phyloP scores from a whole-genome alignment of 2,797 vertebrate species.

The Onychomys arenicola region DNA sequence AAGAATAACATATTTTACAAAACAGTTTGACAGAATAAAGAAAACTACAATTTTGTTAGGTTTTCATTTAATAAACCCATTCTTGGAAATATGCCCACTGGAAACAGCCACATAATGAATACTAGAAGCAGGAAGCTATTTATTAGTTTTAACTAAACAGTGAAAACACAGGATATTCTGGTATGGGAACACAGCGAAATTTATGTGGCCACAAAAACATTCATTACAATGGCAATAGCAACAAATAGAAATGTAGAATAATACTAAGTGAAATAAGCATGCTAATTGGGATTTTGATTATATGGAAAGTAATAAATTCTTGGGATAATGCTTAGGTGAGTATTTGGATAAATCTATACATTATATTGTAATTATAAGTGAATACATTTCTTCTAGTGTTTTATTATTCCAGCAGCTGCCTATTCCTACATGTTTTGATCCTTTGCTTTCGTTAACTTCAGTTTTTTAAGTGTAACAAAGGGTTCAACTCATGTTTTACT shows the following conservation, averaged over 20 bases:
- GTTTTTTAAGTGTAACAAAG: not conserved
- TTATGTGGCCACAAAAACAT: not conserved
- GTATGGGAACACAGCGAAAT: not conserved
- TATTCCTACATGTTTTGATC: not conserved
- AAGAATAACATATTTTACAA: not conserved
- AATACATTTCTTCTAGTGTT: not conserved
- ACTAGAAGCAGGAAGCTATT: not conserved
- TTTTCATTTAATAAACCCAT: not conserved
- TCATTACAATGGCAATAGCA: not conserved
- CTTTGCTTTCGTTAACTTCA: not conserved
- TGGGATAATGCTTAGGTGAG: not conserved
- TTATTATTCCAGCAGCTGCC: not conserved
- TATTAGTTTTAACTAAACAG: not conserved
- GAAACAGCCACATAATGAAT: conserved; percentile 5
- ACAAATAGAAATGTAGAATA: conserved; percentile 14
- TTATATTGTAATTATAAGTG: not conserved
- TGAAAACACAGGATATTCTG: not conserved
- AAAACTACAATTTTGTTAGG: not conserved
- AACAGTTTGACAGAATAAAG: not conserved
- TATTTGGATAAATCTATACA: not conserved
- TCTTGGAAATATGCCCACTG: not conserved
- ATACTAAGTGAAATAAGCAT: not conserved
- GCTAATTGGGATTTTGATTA: not conserved
- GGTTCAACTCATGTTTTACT: not conserved
- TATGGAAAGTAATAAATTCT: not conserved